A percentile compares a stretch with the other conserved stretches of the same genome.
phyloP scores from a whole-genome alignment of 2,888 invertebrate genomes.

The Spatulosminthurus flaviceps region DNA sequence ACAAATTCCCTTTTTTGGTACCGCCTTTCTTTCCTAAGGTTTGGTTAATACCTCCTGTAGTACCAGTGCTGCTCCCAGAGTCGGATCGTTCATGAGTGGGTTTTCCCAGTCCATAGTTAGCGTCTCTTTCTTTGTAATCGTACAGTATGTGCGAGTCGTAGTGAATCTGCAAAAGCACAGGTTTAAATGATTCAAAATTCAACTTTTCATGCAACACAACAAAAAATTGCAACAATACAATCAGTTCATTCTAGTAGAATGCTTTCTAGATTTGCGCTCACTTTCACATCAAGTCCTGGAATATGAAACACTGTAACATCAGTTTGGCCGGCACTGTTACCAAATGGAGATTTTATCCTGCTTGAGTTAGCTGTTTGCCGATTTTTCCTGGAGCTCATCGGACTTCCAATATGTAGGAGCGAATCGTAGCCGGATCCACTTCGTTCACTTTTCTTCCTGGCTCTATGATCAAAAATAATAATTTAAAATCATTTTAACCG shows the following conservation, averaged over 20 bases:
- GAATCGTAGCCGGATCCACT: conserved; percentile 61
- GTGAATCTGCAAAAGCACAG: conserved; percentile 71
- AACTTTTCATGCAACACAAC: too few species aligned
- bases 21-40: conserved; percentile 64
- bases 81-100: conserved; percentile 59
- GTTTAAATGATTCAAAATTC: neutral
- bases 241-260: neutral
- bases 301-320: conserved; percentile 90
- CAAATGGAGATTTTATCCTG: conserved; percentile 61
- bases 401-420: conserved; percentile 61
- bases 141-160: conserved; percentile 81
- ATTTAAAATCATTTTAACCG: too few species aligned
- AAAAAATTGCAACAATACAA: neutral
- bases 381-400: conserved; percentile 55
- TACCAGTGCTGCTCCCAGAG: conserved; percentile 57
- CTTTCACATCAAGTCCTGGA: conserved; percentile 89
- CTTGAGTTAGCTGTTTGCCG: conserved; percentile 50
- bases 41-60: conserved; percentile 45
- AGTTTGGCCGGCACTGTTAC: conserved; percentile 64
- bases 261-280: conserved; percentile 64
- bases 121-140: conserved; percentile 69
- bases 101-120: conserved; percentile 63
- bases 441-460: conserved; percentile 58
- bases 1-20: conserved; percentile 86
- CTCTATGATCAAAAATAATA: conserved; percentile 45